Base-by-base conservation (phyloP, 2,888 invertebrate genomes). In the Yponomeuta plumbellus region DNA sequence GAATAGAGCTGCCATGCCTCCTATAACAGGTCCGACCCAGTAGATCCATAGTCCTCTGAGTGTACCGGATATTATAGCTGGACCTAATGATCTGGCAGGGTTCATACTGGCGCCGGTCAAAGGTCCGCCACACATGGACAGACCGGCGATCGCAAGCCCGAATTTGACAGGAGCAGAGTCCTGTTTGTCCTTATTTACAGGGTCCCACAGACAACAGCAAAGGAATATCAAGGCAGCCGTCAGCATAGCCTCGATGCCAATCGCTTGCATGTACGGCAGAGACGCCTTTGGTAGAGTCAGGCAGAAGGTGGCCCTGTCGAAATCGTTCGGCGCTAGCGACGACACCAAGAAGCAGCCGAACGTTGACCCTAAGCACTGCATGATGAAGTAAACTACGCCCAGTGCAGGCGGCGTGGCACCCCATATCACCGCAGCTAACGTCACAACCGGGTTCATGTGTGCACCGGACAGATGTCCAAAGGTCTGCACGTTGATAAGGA, bases 381-480 rank as follows among this genome's bases (percentile, higher is more conserved):
- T 94, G 1, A 93, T 75, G 0, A 94, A 72, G 75, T 95, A 96
- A 11, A 93, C 79, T 0, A 92, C 78, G 0, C 92, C 94, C 68
- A 94, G 87, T 62, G 91, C 80, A 0, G 93, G 77, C 2, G 93
- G 88, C 56, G 92, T 86, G 26, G 86, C 80, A 0, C 94, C 94
- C 75, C 93, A 89, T 58, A 95, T 79, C 1, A 93, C 85, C 0
- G 95, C 92, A 0, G 94, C 93, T 5, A 95, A 78, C 0, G 96
- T 95, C 5, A 96, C 94, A 0, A 94, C 93, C 0, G 96, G 96
- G 82, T 96, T 96, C 76, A 96, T 85, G 76, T 95, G 95, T 0
- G 95, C 95, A 26, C 95, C 95, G 40, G 96, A 96, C 64, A 96
- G 92, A 75, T 96, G 96, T 2, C 95, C 96, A 70, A 96, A 94